Evolutionary conservation across 2,888 invertebrate genomes (phyloP).

Genomic region (Epirrhoe tristata): DNA sequence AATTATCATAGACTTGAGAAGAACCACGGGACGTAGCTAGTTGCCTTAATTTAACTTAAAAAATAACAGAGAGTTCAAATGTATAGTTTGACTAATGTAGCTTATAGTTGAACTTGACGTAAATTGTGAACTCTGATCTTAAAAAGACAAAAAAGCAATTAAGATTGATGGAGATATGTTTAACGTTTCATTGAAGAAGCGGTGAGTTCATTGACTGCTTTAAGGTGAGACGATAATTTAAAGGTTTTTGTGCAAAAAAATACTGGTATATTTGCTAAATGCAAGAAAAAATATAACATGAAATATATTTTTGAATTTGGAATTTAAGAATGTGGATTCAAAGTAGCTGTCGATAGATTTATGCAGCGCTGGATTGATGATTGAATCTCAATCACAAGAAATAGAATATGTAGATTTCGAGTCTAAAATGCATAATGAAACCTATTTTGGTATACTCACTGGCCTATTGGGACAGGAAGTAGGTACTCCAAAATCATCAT

Average conservation of each 20-base stretch:
- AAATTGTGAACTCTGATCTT: conserved; percentile 19
- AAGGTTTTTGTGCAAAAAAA: conserved; percentile 1
- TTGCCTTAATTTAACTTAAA: no score
- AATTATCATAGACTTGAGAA: no score
- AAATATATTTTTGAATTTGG: not conserved
- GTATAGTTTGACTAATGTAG: no score
- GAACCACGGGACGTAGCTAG: no score
- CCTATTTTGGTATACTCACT: not conserved
- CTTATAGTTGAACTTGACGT: not conserved
- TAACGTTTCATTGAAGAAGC: conserved; percentile 24
- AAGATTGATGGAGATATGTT: conserved; percentile 36
- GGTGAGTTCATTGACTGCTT: conserved; percentile 25
- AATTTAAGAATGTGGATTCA: not conserved
- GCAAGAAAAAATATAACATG: not conserved
- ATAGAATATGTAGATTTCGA: not conserved
- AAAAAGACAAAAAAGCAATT: conserved; percentile 35
- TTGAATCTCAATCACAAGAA: not conserved
- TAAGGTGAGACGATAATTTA: conserved; percentile 1
- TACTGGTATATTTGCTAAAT: not conserved
- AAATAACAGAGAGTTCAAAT: no score
- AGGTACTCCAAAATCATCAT: conserved; percentile 43
- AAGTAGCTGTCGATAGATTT: not conserved
- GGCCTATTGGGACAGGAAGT: conserved; percentile 30
- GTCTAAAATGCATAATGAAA: not conserved
- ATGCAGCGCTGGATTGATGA: not conserved